These are phyloP conservation scores for Ricordea florida DNA, from an alignment of 92 coral and sea anemone genomes.

Conservation along the genomic window DNA sequence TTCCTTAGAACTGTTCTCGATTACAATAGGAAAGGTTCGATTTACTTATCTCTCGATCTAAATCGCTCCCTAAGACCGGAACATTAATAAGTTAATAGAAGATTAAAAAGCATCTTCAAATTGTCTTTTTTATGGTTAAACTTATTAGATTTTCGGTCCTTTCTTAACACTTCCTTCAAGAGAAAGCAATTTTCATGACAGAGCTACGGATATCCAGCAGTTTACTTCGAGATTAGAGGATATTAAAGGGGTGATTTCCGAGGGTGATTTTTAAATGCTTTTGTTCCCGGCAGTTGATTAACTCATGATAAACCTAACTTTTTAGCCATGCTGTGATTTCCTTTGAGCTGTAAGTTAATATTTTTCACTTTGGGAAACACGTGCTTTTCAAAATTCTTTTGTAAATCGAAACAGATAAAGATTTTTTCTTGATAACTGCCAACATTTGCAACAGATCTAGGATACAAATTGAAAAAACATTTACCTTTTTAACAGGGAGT, in stretches of 20 bases:
- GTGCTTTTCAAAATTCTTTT: constrained; percentile 44
- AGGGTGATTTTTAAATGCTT: constrained; percentile 33
- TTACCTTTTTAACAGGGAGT: neutral
- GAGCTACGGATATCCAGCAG: constrained; percentile 21
- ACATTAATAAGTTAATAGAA: constrained; percentile 22
- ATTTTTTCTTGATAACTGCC: neutral
- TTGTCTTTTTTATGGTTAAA: constrained; percentile 28
- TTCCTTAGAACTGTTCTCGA: neutral
- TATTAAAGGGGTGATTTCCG: constrained; percentile 43
- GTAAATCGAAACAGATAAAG: constrained; percentile 12
- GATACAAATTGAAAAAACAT: constrained; percentile 10
- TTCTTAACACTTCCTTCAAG: constrained; percentile 4
- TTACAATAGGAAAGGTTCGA: constrained; percentile 26
- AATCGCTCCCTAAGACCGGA: constrained; percentile 29
- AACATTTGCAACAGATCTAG: neutral
- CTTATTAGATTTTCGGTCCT: constrained; percentile 11
- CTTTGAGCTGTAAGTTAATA: constrained; percentile 27
- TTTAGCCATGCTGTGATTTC: constrained; percentile 36
- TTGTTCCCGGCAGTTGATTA: constrained; percentile 27
- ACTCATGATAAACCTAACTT: constrained; percentile 25
- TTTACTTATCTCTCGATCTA: constrained; percentile 20
- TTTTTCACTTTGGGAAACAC: constrained; percentile 8
- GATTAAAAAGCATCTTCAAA: constrained; percentile 13
- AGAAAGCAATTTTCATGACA: neutral
- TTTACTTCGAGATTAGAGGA: constrained; percentile 14